Base-by-base conservation (phyloP, 2,888 invertebrate genomes). In the Leptogaster cylindrica region DNA sequence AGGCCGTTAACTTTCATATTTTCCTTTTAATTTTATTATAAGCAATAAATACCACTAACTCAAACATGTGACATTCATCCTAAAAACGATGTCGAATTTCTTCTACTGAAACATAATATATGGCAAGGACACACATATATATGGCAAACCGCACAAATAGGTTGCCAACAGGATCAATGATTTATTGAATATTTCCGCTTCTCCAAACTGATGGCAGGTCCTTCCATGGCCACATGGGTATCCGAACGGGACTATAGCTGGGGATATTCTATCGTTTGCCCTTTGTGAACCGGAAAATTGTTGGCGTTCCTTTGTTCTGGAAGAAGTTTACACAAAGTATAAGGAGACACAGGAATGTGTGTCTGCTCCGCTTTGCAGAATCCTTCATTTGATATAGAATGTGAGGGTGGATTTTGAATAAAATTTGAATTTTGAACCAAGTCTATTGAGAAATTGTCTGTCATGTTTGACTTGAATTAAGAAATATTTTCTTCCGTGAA, bases 141-240 rank as follows among this genome's bases (percentile, higher is more conserved):
- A n/a, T n/a, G n/a, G n/a, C n/a, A 14, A 63, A 70, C 46, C 63
- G 67, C 68, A 65, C 68, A 69, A 68, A 71, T 69, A 70, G 70
- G 67, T 70, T 70, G 67, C 67, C 68, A 71, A 68, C 67, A 71
- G 71, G 69, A 71, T 71, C 71, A 71, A 71, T 71, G 71, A 70
- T 71, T 71, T 71, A 71, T 71, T 71, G 69, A 70, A 71, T 70
- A 71, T 69, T 71, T 69, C 67, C 69, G 68, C 68, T 67, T 61
- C 67, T 63, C 33, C 55, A 55, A 55, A 36, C 55, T 31, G 36
- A 27, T 23, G 52, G 25, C 36, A 52, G 36, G 10, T 52, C 31
- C 28, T 31, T 52, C 46, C 18, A 18, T 52, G 31, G 52, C 14
- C 52, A 52, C 52, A 52, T 52, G 52, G 52, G 52, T 33, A 16